Evolutionary conservation across 2,113 vertebrate species (phyloP), one percentile per base, ranked within the genome.

Genomic region (Brienomyrus longianalis): DNA sequence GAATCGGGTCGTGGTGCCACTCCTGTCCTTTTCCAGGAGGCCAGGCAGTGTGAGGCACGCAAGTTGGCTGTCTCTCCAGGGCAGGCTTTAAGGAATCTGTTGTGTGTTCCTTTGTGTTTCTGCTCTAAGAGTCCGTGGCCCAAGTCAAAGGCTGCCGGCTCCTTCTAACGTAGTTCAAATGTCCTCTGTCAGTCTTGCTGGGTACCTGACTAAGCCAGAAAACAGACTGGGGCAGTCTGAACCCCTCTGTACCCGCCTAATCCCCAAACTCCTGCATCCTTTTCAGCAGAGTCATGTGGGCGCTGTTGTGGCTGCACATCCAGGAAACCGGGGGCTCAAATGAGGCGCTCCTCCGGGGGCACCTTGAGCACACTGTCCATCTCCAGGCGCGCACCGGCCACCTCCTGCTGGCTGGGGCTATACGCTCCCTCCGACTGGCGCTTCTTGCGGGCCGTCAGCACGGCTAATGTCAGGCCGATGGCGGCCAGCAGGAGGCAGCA

Each of bases 311-410:
- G 70, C 31, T 77, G 13, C 13, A 39, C 10, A 77, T 35, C 4
- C 70, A 5, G 27, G 31, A 23, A 6, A 77, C 70, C 1, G 10
- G 70, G 70, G 15, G 31, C 54, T 96, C 95, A 98, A 92, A 98
- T 98, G 77, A 98, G 93, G 50, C 98, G 96, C 92, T 99, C 98
- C 88, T 99, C 98, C 0, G 98, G 98, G 0, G 98, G 98, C 88
- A 99, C 97, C 93, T 99, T 99, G 80, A 99, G 96, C 91, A 99
- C 98, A 92, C 97, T 98, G 96, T 98, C 98, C 98, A 99, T 99
- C 94, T 99, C 98, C 93, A 99, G 90, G 48, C 98, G 97, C 2
- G 98, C 98, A 86, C 98, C 98, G 0, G 98, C 98, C 93, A 98
- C 95, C 93, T 99, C 98, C 96, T 99, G 98, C 89, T 97, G 91